Evolutionary conservation across 2,113 vertebrate genomes (phyloP), one percentile per base, ranked within the genome.

Genomic region (Crocuta crocuta): DNA sequence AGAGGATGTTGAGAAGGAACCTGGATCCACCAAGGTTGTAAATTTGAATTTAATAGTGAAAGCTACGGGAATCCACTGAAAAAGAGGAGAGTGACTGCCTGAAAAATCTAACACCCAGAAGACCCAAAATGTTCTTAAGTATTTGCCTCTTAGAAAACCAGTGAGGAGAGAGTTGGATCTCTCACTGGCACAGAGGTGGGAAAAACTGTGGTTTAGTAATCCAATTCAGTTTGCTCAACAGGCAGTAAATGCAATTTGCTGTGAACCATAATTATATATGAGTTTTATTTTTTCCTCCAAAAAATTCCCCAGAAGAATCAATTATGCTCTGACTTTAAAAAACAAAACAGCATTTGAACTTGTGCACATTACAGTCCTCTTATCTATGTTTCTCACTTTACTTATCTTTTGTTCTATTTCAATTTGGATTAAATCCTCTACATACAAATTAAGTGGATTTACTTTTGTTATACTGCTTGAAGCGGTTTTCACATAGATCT

Each of bases 211-310:
- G 79, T 74, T 73, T 61, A 81, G 63, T 79, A 81, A 96, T 65
- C 53, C 92, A 83, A 45, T 5, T 83, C 89, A 68, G 66, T 97
- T 81, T 74, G 53, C 53, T 89, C 86, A 94, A 55, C 74, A 97
- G 86, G 90, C 83, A 94, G 45, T 66, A 86, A 95, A 89, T 50
- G 50, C 73, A 94, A 70, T 95, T 96, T 94, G 45, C 63, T 93
- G 7, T 85, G 73, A 96, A 86, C 79, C 73, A 63, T 86, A 95
- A 96, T 95, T 89, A 73, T 23, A 96, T 70, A 78, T 4, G 23
- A 70, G 33, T 66, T 89, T 95, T n/a, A 66, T 63, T 91, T 93
- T 97, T 96, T 24, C 78, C 45, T 73, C 85, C 8, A 68, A 94
- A 84, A 35, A 13, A 61, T 31, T 95, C 58, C 84, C 39, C 61